Evolutionary conservation across 2,888 invertebrate species (phyloP), one percentile per base, ranked within the genome.

Genomic region (Syritta pipiens): DNA sequence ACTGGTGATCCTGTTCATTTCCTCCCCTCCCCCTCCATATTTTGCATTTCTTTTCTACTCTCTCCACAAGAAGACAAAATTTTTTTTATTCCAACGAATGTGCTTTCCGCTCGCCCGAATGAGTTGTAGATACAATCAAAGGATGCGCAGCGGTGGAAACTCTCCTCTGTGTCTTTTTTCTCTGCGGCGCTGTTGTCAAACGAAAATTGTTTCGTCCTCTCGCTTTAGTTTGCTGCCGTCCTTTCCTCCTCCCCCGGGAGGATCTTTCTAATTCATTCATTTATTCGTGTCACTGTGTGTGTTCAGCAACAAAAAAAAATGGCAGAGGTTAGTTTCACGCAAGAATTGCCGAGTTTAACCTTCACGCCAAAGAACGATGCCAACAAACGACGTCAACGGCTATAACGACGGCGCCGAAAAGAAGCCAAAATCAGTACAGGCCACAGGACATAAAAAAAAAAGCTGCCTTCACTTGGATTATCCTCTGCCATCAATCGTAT

Each of bases 211-310:
- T 32, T 42, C 24, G 63, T 42, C 14, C 19, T 53, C 26, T 40
- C 19, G 24, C 7, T 7, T n/a, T n/a, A n/a, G n/a, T n/a, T n/a
- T 24, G 22, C 2, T 4, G 20, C 5, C 12, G 44, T 4, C 24
- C 30, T 10, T 7, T 7, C 24, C 6, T 24, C 19, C n/a, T 19
- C 3, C 7, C 37, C 7, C 9, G 28, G 12, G 51, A 46, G 55
- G 40, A 51, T 65, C 44, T 69, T 9, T 28, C 44, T 46, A 62
- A 75, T 68, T 55, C 68, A 55, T 75, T 68, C 68, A 68, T 68
- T 75, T 75, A 75, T 68, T 68, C 53, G 53, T 35, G 53, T 48
- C 17, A 35, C 24, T 32, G 44, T 62, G 28, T 63, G 74, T 67
- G 51, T 20, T 42, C 42, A 14, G 19, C 32, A 42, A 4, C 26